Percentiles rank a stretch among this genome's conserved stretches.
These are phyloP conservation scores for Ips nitidus DNA, from an alignment of 1,140 invertebrate species.

Conservation along the genomic window DNA sequence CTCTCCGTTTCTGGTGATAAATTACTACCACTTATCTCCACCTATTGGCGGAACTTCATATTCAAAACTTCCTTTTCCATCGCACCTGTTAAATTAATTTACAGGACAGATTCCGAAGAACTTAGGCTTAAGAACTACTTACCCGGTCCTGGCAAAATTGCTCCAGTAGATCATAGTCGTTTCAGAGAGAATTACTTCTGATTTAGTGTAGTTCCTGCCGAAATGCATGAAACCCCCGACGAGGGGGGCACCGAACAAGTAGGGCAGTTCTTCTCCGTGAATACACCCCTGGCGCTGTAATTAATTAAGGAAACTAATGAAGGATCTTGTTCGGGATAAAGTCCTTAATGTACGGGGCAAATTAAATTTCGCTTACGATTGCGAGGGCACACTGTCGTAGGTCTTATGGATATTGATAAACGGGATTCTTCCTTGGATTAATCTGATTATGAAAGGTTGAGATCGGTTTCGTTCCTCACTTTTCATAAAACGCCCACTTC, in stretches of 20 bases:
- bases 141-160: constrained; percentile 99
- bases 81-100: constrained; percentile 6
- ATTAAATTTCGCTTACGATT: constrained; percentile 18
- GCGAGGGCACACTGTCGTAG: constrained; percentile 8
- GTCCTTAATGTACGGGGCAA: constrained; percentile 28
- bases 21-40: constrained; percentile 23
- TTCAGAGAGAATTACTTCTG: constrained; percentile 86
- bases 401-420: constrained; percentile 8
- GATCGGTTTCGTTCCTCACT: too few relatives aligned
- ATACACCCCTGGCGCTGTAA: constrained; percentile 81
- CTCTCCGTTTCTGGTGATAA: constrained; percentile 20
- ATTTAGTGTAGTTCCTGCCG: constrained; percentile 84
- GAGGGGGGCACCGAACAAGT: constrained; percentile 81
- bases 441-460: background rate
- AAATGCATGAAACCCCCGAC: constrained; percentile 83
- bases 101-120: background rate
- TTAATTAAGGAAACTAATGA: constrained; percentile 41
- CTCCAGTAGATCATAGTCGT: constrained; percentile 92
- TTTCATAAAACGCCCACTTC: too few relatives aligned
- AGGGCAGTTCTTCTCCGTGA: constrained; percentile 90
- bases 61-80: constrained; percentile 14
- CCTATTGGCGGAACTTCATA: constrained; percentile 25
- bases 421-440: background rate
- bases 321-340: constrained; percentile 33
- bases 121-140: constrained; percentile 53